Conservation (phyloP, 1,140 invertebrate species). For the Drosophila sproati region DNA sequence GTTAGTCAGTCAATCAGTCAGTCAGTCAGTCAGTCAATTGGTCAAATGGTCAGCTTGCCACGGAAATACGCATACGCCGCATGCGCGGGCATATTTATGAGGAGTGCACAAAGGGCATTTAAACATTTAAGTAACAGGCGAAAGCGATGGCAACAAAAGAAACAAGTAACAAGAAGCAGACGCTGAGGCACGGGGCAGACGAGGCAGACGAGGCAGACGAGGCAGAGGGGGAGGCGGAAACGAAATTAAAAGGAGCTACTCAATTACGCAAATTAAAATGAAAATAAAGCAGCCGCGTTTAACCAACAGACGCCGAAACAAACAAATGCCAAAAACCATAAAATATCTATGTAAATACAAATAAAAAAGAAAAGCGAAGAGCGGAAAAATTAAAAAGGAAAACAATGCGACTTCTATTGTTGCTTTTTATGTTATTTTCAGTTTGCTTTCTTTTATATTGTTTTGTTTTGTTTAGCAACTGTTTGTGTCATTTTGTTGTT, state of each 20-base stretch:
- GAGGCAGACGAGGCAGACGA: not conserved
- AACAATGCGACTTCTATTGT: slow-evolving; percentile 50
- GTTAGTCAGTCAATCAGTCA: slow-evolving; percentile 3
- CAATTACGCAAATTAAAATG: slow-evolving; percentile 82
- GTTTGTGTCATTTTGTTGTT: too few relatives aligned
- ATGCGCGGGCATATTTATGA: slow-evolving; percentile 41
- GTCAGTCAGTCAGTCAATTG: not conserved
- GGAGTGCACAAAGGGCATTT: slow-evolving; percentile 27
- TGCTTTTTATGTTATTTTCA: slow-evolving; percentile 18
- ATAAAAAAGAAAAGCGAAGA: slow-evolving; percentile 3
- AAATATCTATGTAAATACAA: slow-evolving; percentile 38
- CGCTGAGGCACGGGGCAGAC: not conserved
- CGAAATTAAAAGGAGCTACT: slow-evolving; percentile 80
- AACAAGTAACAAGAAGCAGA: not conserved
- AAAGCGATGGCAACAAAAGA: not conserved
- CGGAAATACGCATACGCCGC: slow-evolving; percentile 35
- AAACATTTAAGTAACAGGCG: not conserved
- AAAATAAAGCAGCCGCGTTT: slow-evolving; percentile 67
- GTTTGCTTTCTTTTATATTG: slow-evolving; percentile 1
- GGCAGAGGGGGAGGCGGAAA: not conserved
- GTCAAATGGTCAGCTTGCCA: too few relatives aligned
- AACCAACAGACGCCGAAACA: slow-evolving; percentile 50
- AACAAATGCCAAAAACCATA: slow-evolving; percentile 22
- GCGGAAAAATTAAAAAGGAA: slow-evolving; percentile 45
- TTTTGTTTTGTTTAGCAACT: slow-evolving; percentile 8